Percentiles rank a stretch among this genome's conserved stretches.
phyloP scores from a whole-genome alignment of 2,888 invertebrate species.

The Falcaria lacertinaria region DNA sequence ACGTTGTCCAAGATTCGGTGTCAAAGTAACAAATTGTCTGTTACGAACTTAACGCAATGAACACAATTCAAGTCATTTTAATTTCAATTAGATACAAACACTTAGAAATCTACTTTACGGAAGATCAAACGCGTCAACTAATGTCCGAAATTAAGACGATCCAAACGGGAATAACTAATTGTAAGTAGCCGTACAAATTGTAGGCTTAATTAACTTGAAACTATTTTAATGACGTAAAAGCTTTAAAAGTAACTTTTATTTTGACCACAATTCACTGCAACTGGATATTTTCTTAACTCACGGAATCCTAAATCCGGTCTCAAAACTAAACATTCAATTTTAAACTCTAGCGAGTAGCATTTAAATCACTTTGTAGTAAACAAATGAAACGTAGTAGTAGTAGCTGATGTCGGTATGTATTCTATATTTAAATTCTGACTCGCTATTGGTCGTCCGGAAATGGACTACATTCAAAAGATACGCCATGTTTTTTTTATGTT shows the following conservation, averaged over 20 bases:
- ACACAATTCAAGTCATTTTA: background rate
- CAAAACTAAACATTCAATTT: slow-evolving; percentile 14
- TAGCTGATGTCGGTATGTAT: slow-evolving; percentile 26
- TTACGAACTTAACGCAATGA: background rate
- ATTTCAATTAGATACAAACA: background rate
- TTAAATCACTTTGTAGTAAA: slow-evolving; percentile 14
- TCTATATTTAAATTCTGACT: slow-evolving; percentile 47
- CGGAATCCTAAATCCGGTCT: slow-evolving; percentile 8
- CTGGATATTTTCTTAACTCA: slow-evolving; percentile 16
- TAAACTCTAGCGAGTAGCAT: slow-evolving; percentile 16
- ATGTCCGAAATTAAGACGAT: slow-evolving; percentile 5
- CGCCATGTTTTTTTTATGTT: slow-evolving; percentile 20
- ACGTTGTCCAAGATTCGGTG: no score
- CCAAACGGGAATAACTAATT: slow-evolving; percentile 9
- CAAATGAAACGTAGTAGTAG: slow-evolving; percentile 13
- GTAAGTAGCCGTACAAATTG: slow-evolving; percentile 6
- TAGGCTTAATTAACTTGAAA: slow-evolving; percentile 15
- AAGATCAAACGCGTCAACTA: background rate
- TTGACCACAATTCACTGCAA: slow-evolving; percentile 5
- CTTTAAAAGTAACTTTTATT: slow-evolving; percentile 11
- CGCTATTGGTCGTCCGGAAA: slow-evolving; percentile 41
- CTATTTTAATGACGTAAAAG: slow-evolving; percentile 11
- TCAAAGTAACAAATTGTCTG: no score
- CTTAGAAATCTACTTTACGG: background rate
- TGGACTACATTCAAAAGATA: slow-evolving; percentile 42